Base-by-base conservation (phyloP, 2,888 invertebrate genomes). In the Noctuana brunneofusca region DNA sequence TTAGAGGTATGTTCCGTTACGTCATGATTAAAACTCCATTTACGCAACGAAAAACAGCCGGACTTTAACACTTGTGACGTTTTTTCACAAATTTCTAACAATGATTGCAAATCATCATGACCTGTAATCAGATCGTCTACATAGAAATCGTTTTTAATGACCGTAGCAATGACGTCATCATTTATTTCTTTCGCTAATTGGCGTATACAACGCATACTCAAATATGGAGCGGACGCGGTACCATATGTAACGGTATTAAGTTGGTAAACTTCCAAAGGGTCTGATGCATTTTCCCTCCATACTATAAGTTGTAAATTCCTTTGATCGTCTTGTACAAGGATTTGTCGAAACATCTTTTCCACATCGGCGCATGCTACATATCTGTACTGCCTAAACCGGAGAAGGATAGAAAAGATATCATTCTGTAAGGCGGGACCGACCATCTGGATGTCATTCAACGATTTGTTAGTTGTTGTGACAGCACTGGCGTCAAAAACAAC, bases 191-290 rank as follows among this genome's bases (percentile, higher is more conserved):
- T 5, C 0, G 70, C 69, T 0, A 73, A 20, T 43, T 68, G 67
- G 14, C 65, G 53, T 3, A 71, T 12, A n/a, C 66, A 69, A 18
- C 69, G 55, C 8, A 66, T 68, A 24, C 68, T 69, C 18, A 71
- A 46, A 43, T 58, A 72, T 3, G 72, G 69, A 11, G 70, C 69
- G n/a, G 69, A 63, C 8, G 67, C 58, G 12, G 64, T 65, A 5
- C 70, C 72, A 49, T 69, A 71, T 1, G 74, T 72, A 0, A 76
- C 72, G 0, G 71, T 75, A 18, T 72, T 73, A 11, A 75, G 60
- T n/a, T 65, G 66, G 50, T 63, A 71, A 3, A 64, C 50, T 16
- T 63, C 22, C 22, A 68, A 24, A 3, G 66, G 59, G 6, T 67
- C 59, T 0, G 30, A 18, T 2, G 56, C n/a, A 12, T 63, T 60